A percentile compares a stretch with the other conserved stretches of the same genome.
These are phyloP conservation scores for Pangasius macronema DNA, from an alignment of 2,797 vertebrate species.

Conservation along the genomic window DNA sequence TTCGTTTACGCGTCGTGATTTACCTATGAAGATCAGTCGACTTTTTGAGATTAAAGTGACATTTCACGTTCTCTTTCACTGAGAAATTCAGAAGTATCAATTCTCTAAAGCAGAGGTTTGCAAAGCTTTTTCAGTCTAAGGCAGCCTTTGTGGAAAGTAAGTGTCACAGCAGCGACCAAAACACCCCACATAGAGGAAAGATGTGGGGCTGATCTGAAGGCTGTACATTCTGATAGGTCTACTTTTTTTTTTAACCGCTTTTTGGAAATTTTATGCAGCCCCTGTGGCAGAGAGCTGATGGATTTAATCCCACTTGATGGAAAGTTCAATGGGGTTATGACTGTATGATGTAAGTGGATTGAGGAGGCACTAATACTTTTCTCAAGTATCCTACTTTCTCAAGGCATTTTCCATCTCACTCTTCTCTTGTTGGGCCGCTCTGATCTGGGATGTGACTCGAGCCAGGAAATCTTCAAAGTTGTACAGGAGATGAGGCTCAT, in stretches of 20 bases:
- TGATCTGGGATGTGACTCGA: constrained; percentile 85
- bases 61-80: too few species aligned
- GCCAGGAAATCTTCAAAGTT: constrained; percentile 89
- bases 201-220: not conserved
- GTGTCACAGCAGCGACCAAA: not conserved
- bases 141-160: not conserved
- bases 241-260: too few species aligned
- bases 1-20: too few species aligned
- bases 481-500: constrained; percentile 84
- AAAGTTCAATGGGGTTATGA: not conserved
- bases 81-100: not conserved
- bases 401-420: constrained; percentile 85
- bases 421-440: constrained; percentile 86
- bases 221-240: not conserved
- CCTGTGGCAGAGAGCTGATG: not conserved
- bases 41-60: too few species aligned
- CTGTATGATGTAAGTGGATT: not conserved
- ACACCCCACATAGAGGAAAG: not conserved
- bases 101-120: not conserved
- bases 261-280: not conserved
- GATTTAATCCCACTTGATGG: not conserved
- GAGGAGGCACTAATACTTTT: not conserved
- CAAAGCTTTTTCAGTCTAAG: not conserved
- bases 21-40: too few species aligned
- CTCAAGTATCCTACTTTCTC: constrained; percentile 73